phyloP scores from a whole-genome alignment of 2,797 vertebrate species.

The Aldrovandia affinis region DNA sequence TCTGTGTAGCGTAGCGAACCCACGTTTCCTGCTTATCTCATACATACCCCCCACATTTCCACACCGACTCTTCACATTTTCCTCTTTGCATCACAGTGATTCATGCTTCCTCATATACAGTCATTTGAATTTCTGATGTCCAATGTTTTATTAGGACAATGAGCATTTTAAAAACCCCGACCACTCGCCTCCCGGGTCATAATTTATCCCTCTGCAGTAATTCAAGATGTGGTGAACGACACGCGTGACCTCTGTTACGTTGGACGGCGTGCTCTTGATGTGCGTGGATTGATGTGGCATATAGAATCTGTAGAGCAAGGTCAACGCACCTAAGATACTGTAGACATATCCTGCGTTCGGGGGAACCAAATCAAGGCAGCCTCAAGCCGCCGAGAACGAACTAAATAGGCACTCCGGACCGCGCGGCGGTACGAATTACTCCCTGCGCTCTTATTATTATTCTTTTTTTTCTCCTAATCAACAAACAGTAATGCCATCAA shows the following conservation, averaged over 20 bases:
- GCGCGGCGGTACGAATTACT: neutral
- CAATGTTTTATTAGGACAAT: neutral
- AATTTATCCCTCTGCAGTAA: neutral
- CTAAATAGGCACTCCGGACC: neutral
- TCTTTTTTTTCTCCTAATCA: slow-evolving; percentile 24
- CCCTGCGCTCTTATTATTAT: neutral
- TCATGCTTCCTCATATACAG: neutral
- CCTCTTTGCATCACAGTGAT: no score
- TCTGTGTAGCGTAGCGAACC: neutral
- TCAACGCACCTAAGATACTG: neutral
- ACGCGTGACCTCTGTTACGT: neutral
- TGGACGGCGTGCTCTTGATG: neutral
- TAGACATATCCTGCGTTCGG: neutral
- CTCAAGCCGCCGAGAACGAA: neutral
- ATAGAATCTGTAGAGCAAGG: neutral
- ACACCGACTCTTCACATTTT: neutral
- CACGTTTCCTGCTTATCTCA: neutral
- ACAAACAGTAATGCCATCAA: slow-evolving; percentile 58
- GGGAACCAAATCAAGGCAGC: neutral
- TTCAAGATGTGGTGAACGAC: neutral
- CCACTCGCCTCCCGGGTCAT: no score
- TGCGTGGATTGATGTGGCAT: neutral
- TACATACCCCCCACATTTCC: neutral
- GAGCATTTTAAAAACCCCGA: neutral
- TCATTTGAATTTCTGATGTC: neutral